Evolutionary conservation across 2,113 vertebrate species (phyloP).

Genomic region (Cichladusa arquata): DNA sequence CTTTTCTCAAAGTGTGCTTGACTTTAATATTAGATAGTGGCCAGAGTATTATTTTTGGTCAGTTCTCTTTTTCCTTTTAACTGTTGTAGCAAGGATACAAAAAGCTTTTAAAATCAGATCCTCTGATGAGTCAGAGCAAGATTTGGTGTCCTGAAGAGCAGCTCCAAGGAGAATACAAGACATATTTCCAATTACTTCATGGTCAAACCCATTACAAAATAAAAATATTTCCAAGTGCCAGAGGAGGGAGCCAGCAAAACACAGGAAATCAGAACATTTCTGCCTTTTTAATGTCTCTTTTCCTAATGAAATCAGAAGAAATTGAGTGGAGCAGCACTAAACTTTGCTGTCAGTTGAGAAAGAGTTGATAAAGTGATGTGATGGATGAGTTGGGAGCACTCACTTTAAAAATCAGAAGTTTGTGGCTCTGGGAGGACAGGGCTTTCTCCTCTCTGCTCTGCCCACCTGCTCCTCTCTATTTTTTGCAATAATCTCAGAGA

Average conservation of each 20-base stretch:
- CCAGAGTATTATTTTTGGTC: not conserved
- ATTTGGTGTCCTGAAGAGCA: not conserved
- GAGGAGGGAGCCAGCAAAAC: slow-evolving; percentile 65
- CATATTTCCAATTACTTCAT: not conserved
- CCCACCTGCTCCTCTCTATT: not conserved
- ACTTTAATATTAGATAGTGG: not conserved
- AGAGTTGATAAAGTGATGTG: not conserved
- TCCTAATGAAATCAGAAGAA: slow-evolving; percentile 16
- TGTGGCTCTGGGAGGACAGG: not conserved
- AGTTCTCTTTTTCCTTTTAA: not conserved
- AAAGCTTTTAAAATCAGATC: not conserved
- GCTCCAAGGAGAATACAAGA: not conserved
- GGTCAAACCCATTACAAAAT: slow-evolving; percentile 2
- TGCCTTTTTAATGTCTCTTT: not conserved
- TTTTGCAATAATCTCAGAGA: not conserved
- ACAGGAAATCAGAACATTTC: slow-evolving; percentile 29
- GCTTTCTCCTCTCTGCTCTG: not conserved
- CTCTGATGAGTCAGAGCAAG: not conserved
- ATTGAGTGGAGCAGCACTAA: not conserved
- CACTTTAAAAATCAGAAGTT: not conserved
- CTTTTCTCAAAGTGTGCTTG: not conserved
- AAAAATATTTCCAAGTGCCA: slow-evolving; percentile 58
- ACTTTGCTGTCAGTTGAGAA: not conserved
- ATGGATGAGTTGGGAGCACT: not conserved
- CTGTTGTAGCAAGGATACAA: not conserved